A percentile compares a stretch with the other conserved stretches of the same genome.
These are phyloP conservation scores for Agrotis puta DNA, from an alignment of 2,888 invertebrate species.

Conservation along the genomic window DNA sequence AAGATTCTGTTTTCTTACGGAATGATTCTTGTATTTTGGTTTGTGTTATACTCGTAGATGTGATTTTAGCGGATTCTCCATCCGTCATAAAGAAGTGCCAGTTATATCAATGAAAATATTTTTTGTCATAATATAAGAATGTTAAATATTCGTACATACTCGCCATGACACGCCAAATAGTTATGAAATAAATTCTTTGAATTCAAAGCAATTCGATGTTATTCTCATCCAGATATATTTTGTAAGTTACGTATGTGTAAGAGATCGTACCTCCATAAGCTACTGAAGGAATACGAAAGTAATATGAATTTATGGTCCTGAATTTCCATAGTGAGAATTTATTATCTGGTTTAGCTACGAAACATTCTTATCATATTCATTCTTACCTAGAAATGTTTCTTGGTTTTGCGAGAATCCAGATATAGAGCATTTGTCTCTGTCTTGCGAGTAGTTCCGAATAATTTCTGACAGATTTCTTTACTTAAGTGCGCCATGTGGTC, in stretches of 20 bases:
- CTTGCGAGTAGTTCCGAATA: not conserved
- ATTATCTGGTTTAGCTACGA: slow-evolving; percentile 68
- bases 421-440: not conserved
- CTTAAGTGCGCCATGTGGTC: slow-evolving; percentile 7
- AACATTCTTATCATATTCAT: slow-evolving; percentile 51
- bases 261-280: not conserved
- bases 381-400: slow-evolving; percentile 68
- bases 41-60: not conserved
- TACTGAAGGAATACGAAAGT: slow-evolving; percentile 4
- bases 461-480: slow-evolving; percentile 11
- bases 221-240: not conserved
- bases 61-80: not conserved
- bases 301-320: slow-evolving; percentile 44
- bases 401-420: slow-evolving; percentile 26
- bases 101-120: not conserved
- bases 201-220: not conserved
- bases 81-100: not conserved
- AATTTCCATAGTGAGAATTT: slow-evolving; percentile 65
- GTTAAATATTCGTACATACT: not conserved
- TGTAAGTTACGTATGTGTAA: not conserved
- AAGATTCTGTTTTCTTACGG: slow-evolving; percentile 29
- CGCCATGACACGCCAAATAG: not conserved
- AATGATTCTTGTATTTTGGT: slow-evolving; percentile 17
- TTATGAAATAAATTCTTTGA: too few relatives aligned
- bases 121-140: not conserved